phyloP scores from a whole-genome alignment of 2,797 vertebrate genomes.

The Bufotes viridis region DNA sequence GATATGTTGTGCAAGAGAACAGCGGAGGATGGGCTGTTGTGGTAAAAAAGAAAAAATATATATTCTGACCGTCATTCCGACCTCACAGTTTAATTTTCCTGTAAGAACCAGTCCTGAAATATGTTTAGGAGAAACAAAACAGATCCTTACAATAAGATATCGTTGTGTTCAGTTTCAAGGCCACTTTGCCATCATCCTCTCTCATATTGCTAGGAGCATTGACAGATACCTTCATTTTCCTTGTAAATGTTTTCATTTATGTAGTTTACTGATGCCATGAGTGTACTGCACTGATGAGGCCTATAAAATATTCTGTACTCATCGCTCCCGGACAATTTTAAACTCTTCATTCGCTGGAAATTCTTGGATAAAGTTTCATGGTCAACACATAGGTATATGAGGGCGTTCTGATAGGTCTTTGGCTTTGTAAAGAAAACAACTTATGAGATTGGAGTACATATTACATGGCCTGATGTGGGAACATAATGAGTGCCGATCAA shows the following conservation, averaged over 20 bases:
- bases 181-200: not conserved
- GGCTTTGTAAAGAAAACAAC: too few species aligned
- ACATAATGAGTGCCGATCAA: too few species aligned
- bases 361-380: not conserved
- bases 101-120: constrained; percentile 23
- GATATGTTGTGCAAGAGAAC: constrained; percentile 28
- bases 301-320: not conserved
- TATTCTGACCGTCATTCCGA: not conserved
- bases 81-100: not conserved
- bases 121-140: constrained; percentile 24
- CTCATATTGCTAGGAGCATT: not conserved
- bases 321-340: not conserved
- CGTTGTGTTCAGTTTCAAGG: not conserved
- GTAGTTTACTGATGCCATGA: not conserved
- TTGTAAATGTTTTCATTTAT: not conserved
- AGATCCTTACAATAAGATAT: constrained; percentile 7
- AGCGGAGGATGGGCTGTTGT: constrained; percentile 13
- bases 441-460: too few species aligned
- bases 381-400: not conserved
- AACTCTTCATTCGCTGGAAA: not conserved
- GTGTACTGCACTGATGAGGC: not conserved
- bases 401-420: too few species aligned
- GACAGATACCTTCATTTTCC: not conserved
- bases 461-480: too few species aligned
- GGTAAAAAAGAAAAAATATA: not conserved